Percentiles rank a stretch among this genome's conserved stretches.
Conservation (phyloP, 2,797 vertebrate genomes). For the Neopelma chrysocephalum region DNA sequence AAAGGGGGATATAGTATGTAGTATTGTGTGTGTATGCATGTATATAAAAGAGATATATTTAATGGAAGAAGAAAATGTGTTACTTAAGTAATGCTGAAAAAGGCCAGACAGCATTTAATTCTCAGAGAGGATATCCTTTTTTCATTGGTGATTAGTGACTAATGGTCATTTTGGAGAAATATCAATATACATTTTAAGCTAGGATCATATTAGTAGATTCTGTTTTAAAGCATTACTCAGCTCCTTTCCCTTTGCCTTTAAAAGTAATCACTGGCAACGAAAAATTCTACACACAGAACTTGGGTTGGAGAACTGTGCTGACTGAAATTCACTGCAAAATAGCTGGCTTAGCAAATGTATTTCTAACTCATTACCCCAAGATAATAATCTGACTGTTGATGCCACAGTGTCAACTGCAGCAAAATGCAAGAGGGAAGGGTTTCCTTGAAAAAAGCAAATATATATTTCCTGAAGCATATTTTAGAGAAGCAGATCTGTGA, state of each 20-base stretch:
- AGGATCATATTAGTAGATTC: neutral
- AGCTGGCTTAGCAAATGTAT: neutral
- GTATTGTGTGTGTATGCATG: too few relatives aligned
- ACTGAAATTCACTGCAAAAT: neutral
- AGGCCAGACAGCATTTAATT: neutral
- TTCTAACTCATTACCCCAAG: neutral
- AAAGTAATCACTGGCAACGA: neutral
- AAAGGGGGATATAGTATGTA: neutral
- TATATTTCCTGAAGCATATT: neutral
- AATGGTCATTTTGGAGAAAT: neutral
- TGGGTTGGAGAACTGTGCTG: neutral
- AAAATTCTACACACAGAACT: neutral
- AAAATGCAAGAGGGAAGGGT: neutral
- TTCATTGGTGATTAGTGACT: slow-evolving; percentile 18
- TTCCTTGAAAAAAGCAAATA: neutral
- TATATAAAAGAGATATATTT: neutral
- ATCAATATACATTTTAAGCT: neutral
- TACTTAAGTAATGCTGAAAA: slow-evolving; percentile 17
- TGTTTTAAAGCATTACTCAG: neutral
- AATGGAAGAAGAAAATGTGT: neutral
- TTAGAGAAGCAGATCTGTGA: neutral
- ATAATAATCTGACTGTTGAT: neutral
- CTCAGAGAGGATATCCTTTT: neutral
- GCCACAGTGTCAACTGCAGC: neutral
- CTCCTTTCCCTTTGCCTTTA: neutral